phyloP scores from a whole-genome alignment of 2,113 vertebrate species.

The Pseudorectes ferrugineus region DNA sequence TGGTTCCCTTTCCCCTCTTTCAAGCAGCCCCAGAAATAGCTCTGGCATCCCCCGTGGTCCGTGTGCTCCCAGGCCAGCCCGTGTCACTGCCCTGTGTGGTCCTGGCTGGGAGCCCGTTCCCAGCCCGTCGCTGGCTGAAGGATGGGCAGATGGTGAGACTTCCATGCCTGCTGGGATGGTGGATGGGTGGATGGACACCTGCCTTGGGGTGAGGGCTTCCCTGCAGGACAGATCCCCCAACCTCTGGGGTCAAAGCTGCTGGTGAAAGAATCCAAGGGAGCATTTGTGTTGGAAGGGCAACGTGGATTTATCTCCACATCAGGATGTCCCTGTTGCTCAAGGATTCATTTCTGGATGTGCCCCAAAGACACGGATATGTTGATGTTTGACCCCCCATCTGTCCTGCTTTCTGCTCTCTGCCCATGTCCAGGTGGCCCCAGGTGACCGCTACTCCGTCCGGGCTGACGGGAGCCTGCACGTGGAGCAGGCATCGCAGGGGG shows the following conservation, averaged over 20 bases:
- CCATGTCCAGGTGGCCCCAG: slow-evolving; percentile 66
- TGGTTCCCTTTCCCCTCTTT: neutral
- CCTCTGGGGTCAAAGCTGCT: neutral
- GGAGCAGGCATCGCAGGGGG: slow-evolving; percentile 60
- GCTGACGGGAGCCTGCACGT: slow-evolving; percentile 86
- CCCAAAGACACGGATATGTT: rapidly evolving
- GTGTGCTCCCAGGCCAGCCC: slow-evolving; percentile 72
- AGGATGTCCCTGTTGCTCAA: neutral
- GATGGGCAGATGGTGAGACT: slow-evolving; percentile 76
- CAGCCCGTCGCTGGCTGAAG: slow-evolving; percentile 82
- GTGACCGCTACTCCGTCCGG: slow-evolving; percentile 63
- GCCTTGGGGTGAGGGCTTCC: rapidly evolving
- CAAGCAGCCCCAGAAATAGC: slow-evolving; percentile 82
- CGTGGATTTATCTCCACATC: rapidly evolving
- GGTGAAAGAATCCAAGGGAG: neutral
- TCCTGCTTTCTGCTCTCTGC: neutral
- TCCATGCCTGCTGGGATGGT: rapidly evolving
- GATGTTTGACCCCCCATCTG: rapidly evolving
- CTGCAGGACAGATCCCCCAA: no score
- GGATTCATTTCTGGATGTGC: neutral
- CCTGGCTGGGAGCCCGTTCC: slow-evolving; percentile 81
- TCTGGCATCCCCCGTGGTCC: slow-evolving; percentile 68
- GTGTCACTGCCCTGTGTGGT: slow-evolving; percentile 84
- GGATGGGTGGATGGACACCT: neutral
- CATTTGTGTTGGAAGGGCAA: neutral